phyloP scores from a whole-genome alignment of 2,888 invertebrate genomes.

The Tethea ocularis region DNA sequence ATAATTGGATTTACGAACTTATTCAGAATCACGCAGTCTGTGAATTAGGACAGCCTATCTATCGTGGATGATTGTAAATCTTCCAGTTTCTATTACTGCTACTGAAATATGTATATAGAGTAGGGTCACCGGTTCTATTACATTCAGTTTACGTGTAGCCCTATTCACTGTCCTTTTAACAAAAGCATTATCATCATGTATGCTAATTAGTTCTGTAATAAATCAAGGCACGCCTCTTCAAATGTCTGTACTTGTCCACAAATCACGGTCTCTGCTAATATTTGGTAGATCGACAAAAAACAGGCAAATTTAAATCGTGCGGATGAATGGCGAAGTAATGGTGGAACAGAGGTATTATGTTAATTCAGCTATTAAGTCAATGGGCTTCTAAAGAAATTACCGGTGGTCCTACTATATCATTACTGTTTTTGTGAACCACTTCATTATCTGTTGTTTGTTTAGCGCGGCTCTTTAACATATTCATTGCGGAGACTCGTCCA shows the following conservation, averaged over 20 bases:
- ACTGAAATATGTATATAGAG: conserved; percentile 2
- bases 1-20: conserved; percentile 63
- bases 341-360: conserved; percentile 58
- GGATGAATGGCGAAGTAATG: conserved; percentile 42
- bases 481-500: conserved; percentile 38
- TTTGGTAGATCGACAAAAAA: conserved; percentile 31
- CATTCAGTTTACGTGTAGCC: not conserved
- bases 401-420: conserved; percentile 58
- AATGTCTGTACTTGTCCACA: conserved; percentile 25
- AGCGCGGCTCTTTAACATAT: conserved; percentile 46
- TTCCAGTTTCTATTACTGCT: conserved; percentile 23
- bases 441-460: conserved; percentile 64
- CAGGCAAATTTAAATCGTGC: conserved; percentile 42
- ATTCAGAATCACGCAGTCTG: conserved; percentile 40
- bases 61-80: conserved; percentile 28
- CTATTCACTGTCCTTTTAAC: not conserved
- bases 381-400: conserved; percentile 64
- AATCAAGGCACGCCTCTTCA: conserved; percentile 18
- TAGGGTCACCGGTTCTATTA: not conserved
- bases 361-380: conserved; percentile 62
- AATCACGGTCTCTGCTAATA: conserved; percentile 30
- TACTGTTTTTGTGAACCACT: conserved; percentile 50
- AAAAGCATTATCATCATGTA: conserved; percentile 11
- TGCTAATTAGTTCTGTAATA: conserved; percentile 22
- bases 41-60: conserved; percentile 43